Evolutionary conservation across 2,888 invertebrate genomes (phyloP).

Genomic region (Scaptomyza cyrtandrae): DNA sequence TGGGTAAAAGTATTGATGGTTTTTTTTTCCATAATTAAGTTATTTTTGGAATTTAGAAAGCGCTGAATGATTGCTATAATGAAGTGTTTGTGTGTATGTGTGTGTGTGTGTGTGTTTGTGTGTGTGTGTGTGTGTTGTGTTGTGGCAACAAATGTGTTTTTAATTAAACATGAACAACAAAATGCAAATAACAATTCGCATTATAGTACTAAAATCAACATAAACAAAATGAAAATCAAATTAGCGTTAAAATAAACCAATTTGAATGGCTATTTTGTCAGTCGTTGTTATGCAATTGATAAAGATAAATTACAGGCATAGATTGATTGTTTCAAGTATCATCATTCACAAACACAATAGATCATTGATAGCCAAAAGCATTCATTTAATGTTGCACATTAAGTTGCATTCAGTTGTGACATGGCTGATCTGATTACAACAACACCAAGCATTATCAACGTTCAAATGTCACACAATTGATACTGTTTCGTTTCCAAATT

Average conservation of each 20-base stretch:
- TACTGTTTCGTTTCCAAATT: background rate
- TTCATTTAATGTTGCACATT: constrained; percentile 4
- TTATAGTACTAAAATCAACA: constrained; percentile 27
- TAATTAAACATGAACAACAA: constrained; percentile 71
- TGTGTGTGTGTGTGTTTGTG: constrained; percentile 3
- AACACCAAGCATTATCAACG: background rate
- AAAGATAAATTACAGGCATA: constrained; percentile 25
- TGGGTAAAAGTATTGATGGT: constrained; percentile 19
- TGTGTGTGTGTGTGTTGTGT: constrained; percentile 9
- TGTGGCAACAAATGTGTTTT: constrained; percentile 59
- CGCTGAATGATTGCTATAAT: constrained; percentile 57
- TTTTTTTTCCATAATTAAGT: constrained; percentile 63
- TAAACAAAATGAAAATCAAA: constrained; percentile 73
- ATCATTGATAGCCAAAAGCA: constrained; percentile 23
- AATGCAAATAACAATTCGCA: constrained; percentile 61
- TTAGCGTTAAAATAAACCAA: constrained; percentile 46
- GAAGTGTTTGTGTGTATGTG: constrained; percentile 47
- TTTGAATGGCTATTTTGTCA: constrained; percentile 16
- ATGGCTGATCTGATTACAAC: constrained; percentile 24
- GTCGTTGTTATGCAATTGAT: constrained; percentile 22
- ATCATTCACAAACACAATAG: constrained; percentile 9
- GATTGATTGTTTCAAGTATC: constrained; percentile 26
- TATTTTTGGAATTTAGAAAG: constrained; percentile 69
- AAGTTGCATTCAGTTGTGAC: constrained; percentile 7
- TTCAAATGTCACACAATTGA: background rate